A percentile compares a stretch with the other conserved stretches of the same genome.
Conservation (phyloP, 2,797 vertebrate genomes). For the Diglossa cyanea region DNA sequence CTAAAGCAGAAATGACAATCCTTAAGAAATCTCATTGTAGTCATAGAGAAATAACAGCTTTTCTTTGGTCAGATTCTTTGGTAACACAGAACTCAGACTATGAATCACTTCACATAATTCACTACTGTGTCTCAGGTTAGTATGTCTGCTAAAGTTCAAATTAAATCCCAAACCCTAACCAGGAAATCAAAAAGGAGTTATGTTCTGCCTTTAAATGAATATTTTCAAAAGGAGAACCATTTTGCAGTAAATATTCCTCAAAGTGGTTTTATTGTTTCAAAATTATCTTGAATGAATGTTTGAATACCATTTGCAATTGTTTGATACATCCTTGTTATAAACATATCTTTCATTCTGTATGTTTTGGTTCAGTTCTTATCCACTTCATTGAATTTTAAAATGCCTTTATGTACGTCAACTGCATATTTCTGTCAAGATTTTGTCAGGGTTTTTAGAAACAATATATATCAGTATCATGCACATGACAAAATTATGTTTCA, state of each 20-base stretch:
- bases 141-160: neutral
- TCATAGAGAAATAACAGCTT: neutral
- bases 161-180: neutral
- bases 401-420: neutral
- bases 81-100: neutral
- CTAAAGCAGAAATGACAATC: neutral
- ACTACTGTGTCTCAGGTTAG: neutral
- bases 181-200: neutral
- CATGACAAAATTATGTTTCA: rapidly evolving
- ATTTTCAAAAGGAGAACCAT: neutral
- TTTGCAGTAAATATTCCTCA: neutral
- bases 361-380: neutral
- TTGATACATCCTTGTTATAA: neutral
- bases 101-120: neutral
- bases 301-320: neutral
- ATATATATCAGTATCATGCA: neutral
- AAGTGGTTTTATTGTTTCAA: neutral
- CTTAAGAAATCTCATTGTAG: neutral
- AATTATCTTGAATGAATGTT: neutral
- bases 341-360: neutral
- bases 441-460: neutral
- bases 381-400: neutral
- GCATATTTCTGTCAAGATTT: neutral
- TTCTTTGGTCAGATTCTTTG: neutral
- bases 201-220: neutral